Base-by-base conservation (phyloP, 2,888 invertebrate genomes). In the Keiferia lycopersicella region DNA sequence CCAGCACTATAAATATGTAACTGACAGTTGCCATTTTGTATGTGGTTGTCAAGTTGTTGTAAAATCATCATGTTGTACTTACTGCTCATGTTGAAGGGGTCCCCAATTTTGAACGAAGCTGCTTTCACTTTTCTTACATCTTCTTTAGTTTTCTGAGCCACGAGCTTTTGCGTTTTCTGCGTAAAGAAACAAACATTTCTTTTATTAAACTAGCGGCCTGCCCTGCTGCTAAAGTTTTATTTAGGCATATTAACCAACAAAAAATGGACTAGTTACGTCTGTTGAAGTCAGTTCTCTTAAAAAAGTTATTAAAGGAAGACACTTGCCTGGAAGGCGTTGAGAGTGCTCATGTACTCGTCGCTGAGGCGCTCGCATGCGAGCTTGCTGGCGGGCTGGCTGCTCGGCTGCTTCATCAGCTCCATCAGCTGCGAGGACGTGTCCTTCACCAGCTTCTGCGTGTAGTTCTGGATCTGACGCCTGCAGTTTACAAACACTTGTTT, bases 401-500 rank as follows among this genome's bases (percentile, higher is more conserved):
- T 90, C 0, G 94, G 92, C 68, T 95, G 88, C 73, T 94, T 94
- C 87, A 93, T 93, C 75, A 99, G 92, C 71, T 97, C 96, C 89
- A 97, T 97, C 69, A 98, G 92, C 84, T 96, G 94, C 45, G 94
- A 94, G 76, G 95, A 97, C 0, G 98, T 98, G 81, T 98, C 98
- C 81, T 98, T 98, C 0, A 97, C 98, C 78, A 99, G 87, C 80
- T 98, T 97, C 82, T 98, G 97, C 0, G 98, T 98, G 83, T 98
- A 98, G 83, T 98, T 98, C 84, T 98, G 98, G 73, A 98, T 96
- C 86, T 98, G 96, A 83, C 98, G 97, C 65, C 98, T 98, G 80
- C 22, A 26, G 4, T 39, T 2, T 10, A 12, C 12, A 11, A 39
- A 39, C 12, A 39, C 39, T 11, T 39, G 1, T 39, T 39, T 11